Base-by-base conservation (phyloP, 2,888 invertebrate genomes). In the Spodoptera picta region DNA sequence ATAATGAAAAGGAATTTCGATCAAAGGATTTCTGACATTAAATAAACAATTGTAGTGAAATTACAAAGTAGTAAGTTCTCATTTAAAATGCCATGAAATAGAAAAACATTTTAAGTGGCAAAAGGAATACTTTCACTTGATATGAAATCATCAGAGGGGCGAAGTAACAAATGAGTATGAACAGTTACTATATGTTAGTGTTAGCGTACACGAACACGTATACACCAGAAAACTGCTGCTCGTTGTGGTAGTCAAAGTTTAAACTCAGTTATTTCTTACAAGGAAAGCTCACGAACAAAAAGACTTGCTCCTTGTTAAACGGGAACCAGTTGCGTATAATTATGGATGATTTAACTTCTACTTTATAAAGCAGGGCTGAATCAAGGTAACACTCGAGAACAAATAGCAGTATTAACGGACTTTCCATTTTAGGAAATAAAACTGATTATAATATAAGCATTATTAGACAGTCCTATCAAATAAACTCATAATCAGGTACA, bases 181-280 rank as follows among this genome's bases (percentile, higher is more conserved):
- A 41, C 46, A 44, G 51, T 49, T 59, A 73, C 31, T 69, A n/a
- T 46, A 44, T 49, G 55, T 48, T 63, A 36, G 43, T 42, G 45
- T 69, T 58, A 63, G 54, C 51, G 23, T 44, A 24, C 24, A 58
- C 23, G 50, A 36, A 36, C 43, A 24, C 27, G 50, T 45, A 19
- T 19, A 36, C 43, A 31, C 41, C 1, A 27, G 43, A 27, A 19
- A 62, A 54, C 23, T 73, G 46, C 49, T 41, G 55, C 51, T 47
- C 42, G 43, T 49, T 36, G n/a, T 31, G 44, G 44, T 23, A 19
- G 50, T 45, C n/a, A 19, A 71, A 71, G 55, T 71, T 63, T 51
- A 46, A 73, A 64, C 52, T 64, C 11, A 5, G 51, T 63, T 69
- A 64, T 49, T 71, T 73, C 59, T 56, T 63, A 56, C 46, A 27